A percentile compares a stretch with the other conserved stretches of the same genome.
Evolutionary conservation across 2,113 vertebrate species (phyloP).

Genomic region (Tragelaphus imberbis): DNA sequence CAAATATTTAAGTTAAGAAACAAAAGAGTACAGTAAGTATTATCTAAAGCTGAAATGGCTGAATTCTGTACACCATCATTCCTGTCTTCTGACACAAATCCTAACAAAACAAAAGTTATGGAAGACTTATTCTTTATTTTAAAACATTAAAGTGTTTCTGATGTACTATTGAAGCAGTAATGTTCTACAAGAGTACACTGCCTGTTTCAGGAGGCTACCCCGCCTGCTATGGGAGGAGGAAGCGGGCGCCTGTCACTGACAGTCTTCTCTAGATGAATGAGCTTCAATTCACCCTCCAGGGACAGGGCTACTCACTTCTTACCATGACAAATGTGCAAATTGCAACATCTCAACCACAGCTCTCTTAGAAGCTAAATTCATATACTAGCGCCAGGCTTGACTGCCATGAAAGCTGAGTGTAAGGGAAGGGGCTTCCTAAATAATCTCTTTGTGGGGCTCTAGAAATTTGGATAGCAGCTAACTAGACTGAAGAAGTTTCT

Average conservation of each 20-base stretch:
- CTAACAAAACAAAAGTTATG: constrained; percentile 2
- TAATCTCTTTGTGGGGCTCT: not conserved
- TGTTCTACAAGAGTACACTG: not conserved
- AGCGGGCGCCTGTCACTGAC: constrained; percentile 44
- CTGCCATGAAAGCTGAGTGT: not conserved
- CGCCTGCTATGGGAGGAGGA: not conserved
- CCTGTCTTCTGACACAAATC: constrained; percentile 2
- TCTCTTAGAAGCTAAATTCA: not conserved
- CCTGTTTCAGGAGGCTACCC: not conserved
- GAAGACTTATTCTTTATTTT: constrained; percentile 24
- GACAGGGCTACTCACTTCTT: constrained; percentile 14
- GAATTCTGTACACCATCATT: not conserved
- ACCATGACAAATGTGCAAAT: not conserved
- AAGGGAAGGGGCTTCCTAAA: not conserved
- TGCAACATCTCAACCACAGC: not conserved
- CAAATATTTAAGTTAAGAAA: constrained; percentile 7
- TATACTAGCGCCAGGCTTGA: not conserved
- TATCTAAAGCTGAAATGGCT: not conserved
- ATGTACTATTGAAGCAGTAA: not conserved
- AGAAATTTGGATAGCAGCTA: not conserved
- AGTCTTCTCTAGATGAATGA: constrained; percentile 49
- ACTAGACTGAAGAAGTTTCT: not conserved
- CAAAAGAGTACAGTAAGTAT: not conserved
- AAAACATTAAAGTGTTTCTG: constrained; percentile 12
- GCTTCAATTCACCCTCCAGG: constrained; percentile 29